Conservation (phyloP, 2,113 vertebrate genomes). For the Glaucomys volans region DNA sequence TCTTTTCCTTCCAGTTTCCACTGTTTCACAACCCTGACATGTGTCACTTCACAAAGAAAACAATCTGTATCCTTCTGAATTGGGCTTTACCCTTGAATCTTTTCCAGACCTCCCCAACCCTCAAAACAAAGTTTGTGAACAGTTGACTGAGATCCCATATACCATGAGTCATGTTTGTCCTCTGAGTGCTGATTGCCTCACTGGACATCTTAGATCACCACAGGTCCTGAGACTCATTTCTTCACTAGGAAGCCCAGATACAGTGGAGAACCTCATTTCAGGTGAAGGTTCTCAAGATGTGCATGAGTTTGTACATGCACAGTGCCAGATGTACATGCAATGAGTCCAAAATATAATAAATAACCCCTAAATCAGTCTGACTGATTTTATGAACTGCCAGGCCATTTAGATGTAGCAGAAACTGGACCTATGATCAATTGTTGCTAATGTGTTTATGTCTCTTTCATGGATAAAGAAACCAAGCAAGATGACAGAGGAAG, state of each 20-base stretch:
- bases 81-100: conserved; percentile 57
- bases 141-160: conserved; percentile 60
- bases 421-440: not conserved
- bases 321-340: not conserved
- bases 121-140: conserved; percentile 72
- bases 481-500: not conserved
- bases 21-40: conserved; percentile 67
- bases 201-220: conserved; percentile 61
- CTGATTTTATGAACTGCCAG: conserved; percentile 26
- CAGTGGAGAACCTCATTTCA: not conserved
- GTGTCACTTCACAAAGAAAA: conserved; percentile 75
- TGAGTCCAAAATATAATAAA: not conserved
- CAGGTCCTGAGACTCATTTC: conserved; percentile 25
- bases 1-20: conserved; percentile 44
- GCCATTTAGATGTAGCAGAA: conserved; percentile 8
- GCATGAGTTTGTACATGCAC: not conserved
- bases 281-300: not conserved
- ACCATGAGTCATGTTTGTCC: conserved; percentile 75
- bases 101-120: conserved; percentile 74
- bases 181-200: conserved; percentile 62
- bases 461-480: not conserved
- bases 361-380: not conserved
- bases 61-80: conserved; percentile 72
- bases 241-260: not conserved
- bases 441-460: conserved; percentile 44